Conservation (phyloP, 2,113 vertebrate species). For the Barbus barbus region DNA sequence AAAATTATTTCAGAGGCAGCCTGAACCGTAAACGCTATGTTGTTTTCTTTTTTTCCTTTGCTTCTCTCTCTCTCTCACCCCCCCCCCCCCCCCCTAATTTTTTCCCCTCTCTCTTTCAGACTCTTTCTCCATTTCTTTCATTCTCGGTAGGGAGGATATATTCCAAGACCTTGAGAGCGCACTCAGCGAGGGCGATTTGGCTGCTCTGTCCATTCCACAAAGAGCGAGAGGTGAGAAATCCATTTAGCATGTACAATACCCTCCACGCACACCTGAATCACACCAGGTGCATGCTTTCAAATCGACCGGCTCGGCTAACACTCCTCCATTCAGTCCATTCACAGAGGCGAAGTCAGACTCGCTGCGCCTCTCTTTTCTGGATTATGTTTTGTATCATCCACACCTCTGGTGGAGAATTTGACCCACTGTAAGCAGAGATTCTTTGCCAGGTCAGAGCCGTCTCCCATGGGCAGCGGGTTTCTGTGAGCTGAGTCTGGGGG, state of each 20-base stretch:
- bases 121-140: slow-evolving; percentile 47
- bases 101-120: slow-evolving; percentile 30
- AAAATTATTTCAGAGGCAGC: slow-evolving; percentile 64
- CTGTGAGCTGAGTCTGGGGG: slow-evolving; percentile 35
- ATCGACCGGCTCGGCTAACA: slow-evolving; percentile 46
- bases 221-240: slow-evolving; percentile 55
- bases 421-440: slow-evolving; percentile 52
- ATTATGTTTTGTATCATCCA: slow-evolving; percentile 60
- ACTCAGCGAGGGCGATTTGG: slow-evolving; percentile 49
- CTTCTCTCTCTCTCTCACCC: slow-evolving; percentile 3
- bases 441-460: slow-evolving; percentile 48
- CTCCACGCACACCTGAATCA: slow-evolving; percentile 56
- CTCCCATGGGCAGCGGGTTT: slow-evolving; percentile 44
- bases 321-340: slow-evolving; percentile 51
- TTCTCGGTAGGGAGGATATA: slow-evolving; percentile 52
- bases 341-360: slow-evolving; percentile 50
- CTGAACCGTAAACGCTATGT: slow-evolving; percentile 60
- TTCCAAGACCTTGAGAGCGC: slow-evolving; percentile 53
- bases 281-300: slow-evolving; percentile 52
- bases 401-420: slow-evolving; percentile 49
- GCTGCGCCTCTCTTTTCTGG: slow-evolving; percentile 53
- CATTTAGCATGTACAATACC: slow-evolving; percentile 59
- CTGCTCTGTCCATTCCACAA: slow-evolving; percentile 53
- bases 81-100: slow-evolving; percentile 10
- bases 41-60: slow-evolving; percentile 43